Conservation (phyloP, 2,888 invertebrate genomes). For the Meteorus cinctellus region DNA sequence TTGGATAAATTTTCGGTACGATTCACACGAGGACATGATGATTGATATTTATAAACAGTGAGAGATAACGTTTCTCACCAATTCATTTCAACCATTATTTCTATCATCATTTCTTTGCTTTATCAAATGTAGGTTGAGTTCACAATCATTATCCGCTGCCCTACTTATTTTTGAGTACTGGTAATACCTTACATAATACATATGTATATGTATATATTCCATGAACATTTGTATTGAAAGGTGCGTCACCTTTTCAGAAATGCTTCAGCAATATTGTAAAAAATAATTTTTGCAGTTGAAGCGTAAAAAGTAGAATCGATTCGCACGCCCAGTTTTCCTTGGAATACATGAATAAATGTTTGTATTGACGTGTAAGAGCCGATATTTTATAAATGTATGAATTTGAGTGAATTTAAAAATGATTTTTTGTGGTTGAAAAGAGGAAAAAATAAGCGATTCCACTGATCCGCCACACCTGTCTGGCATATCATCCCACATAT, state of each 20-base stretch:
- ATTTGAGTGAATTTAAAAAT: slow-evolving; percentile 60
- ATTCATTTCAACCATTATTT: background rate
- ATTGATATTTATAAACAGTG: background rate
- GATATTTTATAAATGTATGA: slow-evolving; percentile 70
- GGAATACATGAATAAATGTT: slow-evolving; percentile 56
- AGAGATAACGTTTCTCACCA: background rate
- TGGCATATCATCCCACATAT: background rate
- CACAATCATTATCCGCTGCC: background rate
- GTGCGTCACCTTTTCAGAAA: background rate
- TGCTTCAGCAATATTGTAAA: slow-evolving; percentile 6
- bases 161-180: background rate
- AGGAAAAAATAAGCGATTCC: slow-evolving; percentile 19
- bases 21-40: too few relatives aligned
- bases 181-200: background rate
- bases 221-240: background rate
- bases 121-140: background rate
- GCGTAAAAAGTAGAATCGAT: background rate
- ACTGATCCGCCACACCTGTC: slow-evolving; percentile 33
- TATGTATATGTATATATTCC: background rate
- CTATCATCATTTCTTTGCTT: background rate
- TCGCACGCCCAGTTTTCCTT: slow-evolving; percentile 15
- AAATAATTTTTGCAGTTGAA: background rate
- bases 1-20: background rate
- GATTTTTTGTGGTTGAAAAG: slow-evolving; percentile 48
- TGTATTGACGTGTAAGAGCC: slow-evolving; percentile 53